Evolutionary conservation across 92 coral and sea anemone species (phyloP), one percentile per base, ranked within the genome.

Genomic region (Epizoanthus fatuus): DNA sequence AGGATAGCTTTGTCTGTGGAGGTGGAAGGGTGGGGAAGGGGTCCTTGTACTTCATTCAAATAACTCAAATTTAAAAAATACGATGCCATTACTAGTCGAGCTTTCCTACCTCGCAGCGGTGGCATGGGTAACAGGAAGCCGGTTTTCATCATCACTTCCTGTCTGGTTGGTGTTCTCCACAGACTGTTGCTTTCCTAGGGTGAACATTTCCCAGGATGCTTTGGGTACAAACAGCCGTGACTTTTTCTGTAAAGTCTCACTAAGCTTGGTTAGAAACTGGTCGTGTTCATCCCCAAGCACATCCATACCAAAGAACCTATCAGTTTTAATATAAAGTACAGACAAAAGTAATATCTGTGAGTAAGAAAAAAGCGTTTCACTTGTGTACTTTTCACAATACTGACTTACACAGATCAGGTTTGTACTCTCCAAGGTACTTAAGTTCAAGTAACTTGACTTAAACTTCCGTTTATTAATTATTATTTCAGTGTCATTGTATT

Each of bases 191-290:
- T 95, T 86, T 7, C 86, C 76, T 7, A 92, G 95, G 9, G 90
- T 88, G 80, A 95, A 95, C 62, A 95, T 94, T 44, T 95, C 98
- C 98, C 96, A 95, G 5, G 97, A 78, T 69, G 96, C 98, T 82
- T 85, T 93, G 56, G 98, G 98, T 59, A 95, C 97, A 56, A 90
- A 75, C 81, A 94, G 86, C 20, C 87, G 92, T 56, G 95, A 93
- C 85, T 93, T 93, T 66, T 93, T 95, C 85, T 90, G 92, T 40
- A 94, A 51, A 10, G 96, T 92, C 13, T 86, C 98, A 19, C 89
- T 92, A 25, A 94, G 75, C 32, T 91, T 92, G 87, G 80, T 91
- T 19, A 94, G 84, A 83, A 94, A 94, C 82, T 85, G 90, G 73
- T 94, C 98, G 52, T 70, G 78, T 38, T 94, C 98, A 5, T 69